Percentiles rank a stretch among this genome's conserved stretches.
phyloP scores from a whole-genome alignment of 2,888 invertebrate genomes.

The Ethmia dodecea region DNA sequence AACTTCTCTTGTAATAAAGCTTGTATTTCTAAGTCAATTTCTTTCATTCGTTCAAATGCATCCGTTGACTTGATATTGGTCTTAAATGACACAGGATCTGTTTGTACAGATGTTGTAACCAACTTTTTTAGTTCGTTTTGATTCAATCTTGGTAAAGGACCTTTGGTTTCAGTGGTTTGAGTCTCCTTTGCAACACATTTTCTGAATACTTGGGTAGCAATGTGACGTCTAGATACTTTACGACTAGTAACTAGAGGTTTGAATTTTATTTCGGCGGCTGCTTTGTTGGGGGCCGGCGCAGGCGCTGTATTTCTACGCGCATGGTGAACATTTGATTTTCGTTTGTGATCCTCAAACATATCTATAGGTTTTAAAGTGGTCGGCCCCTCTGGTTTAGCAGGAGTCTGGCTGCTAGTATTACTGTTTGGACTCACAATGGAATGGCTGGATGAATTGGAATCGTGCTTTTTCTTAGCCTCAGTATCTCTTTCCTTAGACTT shows the following conservation, averaged over 20 bases:
- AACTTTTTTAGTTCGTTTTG: constrained; percentile 42
- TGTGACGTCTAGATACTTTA: constrained; percentile 33
- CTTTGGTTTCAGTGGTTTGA: constrained; percentile 37
- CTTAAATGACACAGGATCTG: constrained; percentile 33
- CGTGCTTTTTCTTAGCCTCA: constrained; percentile 35
- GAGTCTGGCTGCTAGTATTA: constrained; percentile 27
- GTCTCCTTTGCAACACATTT: constrained; percentile 39
- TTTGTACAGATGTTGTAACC: constrained; percentile 39
- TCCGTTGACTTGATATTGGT: constrained; percentile 34
- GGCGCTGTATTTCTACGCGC: constrained; percentile 52
- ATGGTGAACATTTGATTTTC: constrained; percentile 43
- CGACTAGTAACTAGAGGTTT: constrained; percentile 26
- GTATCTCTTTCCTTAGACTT: constrained; percentile 32
- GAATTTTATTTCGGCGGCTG: constrained; percentile 27
- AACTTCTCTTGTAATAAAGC: constrained; percentile 76
- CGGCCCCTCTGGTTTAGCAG: constrained; percentile 44
- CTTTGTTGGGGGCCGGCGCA: constrained; percentile 26
- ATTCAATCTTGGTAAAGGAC: constrained; percentile 26
- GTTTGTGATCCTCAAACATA: constrained; percentile 54
- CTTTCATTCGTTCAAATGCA: constrained; percentile 75
- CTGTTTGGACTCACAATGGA: constrained; percentile 46
- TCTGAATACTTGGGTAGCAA: constrained; percentile 39
- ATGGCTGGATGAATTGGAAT: constrained; percentile 43
- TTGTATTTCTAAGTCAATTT: constrained; percentile 79
- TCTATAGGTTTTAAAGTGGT: constrained; percentile 55